Evolutionary conservation across 2,888 invertebrate species (phyloP).

Genomic region (Margaritifera margaritifera): DNA sequence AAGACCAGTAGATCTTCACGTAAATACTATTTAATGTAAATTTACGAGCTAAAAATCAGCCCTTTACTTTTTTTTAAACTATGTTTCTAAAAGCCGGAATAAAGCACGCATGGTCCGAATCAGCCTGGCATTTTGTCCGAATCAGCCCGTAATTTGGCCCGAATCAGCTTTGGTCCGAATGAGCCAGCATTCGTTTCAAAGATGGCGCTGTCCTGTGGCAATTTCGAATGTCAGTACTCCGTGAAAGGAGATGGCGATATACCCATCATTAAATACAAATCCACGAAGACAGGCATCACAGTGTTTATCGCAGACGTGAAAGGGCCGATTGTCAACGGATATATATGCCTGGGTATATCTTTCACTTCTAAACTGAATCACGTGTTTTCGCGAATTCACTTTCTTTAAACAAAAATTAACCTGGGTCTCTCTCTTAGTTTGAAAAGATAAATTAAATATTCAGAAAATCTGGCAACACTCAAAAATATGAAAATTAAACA

Average conservation of each 20-base stretch:
- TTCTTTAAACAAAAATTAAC: constrained; percentile 1
- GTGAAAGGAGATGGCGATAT: constrained; percentile 75
- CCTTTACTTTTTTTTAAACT: too few relatives aligned
- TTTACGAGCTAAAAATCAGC: too few relatives aligned
- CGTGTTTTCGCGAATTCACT: constrained; percentile 3
- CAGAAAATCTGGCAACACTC: too few relatives aligned
- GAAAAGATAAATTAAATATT: too few relatives aligned
- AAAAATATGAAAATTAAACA: too few relatives aligned
- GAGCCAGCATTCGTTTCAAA: constrained; percentile 2
- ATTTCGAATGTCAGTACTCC: constrained; percentile 56
- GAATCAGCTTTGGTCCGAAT: too few relatives aligned
- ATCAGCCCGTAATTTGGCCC: too few relatives aligned
- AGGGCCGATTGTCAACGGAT: constrained; percentile 92
- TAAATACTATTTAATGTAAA: too few relatives aligned
- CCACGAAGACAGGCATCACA: constrained; percentile 84
- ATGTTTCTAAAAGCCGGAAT: too few relatives aligned
- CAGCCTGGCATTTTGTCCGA: too few relatives aligned
- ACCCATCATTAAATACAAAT: constrained; percentile 86
- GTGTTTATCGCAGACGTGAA: constrained; percentile 89
- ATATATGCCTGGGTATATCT: constrained; percentile 85
- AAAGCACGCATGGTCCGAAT: too few relatives aligned
- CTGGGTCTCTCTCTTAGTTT: background rate
- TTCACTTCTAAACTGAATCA: background rate
- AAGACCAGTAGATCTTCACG: too few relatives aligned
- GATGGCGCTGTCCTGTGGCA: constrained; percentile 24